Percentiles rank a stretch among this genome's conserved stretches.
phyloP scores from a whole-genome alignment of 2,888 invertebrate species.

The Watsonalla cultraria region DNA sequence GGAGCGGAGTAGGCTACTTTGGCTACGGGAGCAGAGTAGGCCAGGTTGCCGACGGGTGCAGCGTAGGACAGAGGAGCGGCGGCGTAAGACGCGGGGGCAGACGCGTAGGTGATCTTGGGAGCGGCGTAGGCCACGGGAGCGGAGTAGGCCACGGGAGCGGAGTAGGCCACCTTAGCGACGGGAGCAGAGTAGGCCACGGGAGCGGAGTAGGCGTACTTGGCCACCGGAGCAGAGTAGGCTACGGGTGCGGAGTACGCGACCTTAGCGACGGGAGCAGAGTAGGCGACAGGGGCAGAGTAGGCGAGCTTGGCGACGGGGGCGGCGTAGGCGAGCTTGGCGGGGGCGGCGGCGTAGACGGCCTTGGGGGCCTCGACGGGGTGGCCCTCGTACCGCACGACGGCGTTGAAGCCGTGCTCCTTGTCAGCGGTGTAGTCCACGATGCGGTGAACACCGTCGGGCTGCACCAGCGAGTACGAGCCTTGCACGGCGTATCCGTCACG shows the following conservation, averaged over 20 bases:
- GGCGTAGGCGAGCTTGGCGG: constrained; percentile 32
- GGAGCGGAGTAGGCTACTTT: constrained; percentile 30
- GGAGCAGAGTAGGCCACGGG: constrained; percentile 26
- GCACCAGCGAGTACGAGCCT: constrained; percentile 70
- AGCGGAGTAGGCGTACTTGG: constrained; percentile 23
- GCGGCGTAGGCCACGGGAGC: constrained; percentile 21
- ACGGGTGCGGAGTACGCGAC: constrained; percentile 29
- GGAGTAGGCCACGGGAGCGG: constrained; percentile 33
- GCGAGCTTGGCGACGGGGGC: constrained; percentile 26
- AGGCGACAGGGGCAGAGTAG: constrained; percentile 21
- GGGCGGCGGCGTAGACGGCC: constrained; percentile 26
- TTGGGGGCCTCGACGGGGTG: constrained; percentile 35
- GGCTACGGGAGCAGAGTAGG: constrained; percentile 19
- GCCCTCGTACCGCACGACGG: constrained; percentile 65
- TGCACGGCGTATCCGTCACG: constrained; percentile 64
- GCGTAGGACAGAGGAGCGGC: constrained; percentile 21
- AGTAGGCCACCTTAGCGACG: constrained; percentile 30
- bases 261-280: constrained; percentile 32
- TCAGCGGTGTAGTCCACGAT: constrained; percentile 70
- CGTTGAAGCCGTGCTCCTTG: constrained; percentile 65
- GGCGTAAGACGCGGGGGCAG: constrained; percentile 32
- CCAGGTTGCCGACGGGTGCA: constrained; percentile 17
- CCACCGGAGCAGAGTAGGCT: constrained; percentile 30
- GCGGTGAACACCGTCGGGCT: constrained; percentile 66
- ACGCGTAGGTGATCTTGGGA: constrained; percentile 23